These are phyloP conservation scores for Orchesellides sinensis DNA, from an alignment of 2,888 invertebrate genomes.

Conservation along the genomic window DNA sequence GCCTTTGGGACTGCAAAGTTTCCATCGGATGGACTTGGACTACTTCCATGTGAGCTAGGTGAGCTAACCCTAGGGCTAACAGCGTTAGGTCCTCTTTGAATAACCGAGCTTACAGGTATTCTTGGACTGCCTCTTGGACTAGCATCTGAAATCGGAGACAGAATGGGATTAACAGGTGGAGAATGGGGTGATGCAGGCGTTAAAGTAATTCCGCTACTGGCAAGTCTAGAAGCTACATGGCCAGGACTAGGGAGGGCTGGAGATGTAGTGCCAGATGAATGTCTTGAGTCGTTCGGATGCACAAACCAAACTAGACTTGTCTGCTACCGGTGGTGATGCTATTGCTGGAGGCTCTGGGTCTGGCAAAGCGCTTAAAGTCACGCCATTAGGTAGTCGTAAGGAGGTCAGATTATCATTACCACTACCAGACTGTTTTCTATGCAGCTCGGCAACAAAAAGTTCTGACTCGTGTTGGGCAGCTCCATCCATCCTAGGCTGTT, in stretches of 20 bases:
- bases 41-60: background rate
- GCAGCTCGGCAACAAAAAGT: too few species aligned
- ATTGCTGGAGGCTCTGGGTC: background rate
- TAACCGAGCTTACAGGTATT: slow-evolving; percentile 4
- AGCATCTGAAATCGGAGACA: slow-evolving; percentile 33
- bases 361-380: slow-evolving; percentile 8
- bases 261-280: slow-evolving; percentile 41
- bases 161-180: slow-evolving; percentile 33
- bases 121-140: slow-evolving; percentile 45
- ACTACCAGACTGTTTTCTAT: background rate
- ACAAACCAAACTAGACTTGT: too few species aligned
- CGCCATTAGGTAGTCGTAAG: slow-evolving; percentile 8
- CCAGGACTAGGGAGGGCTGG: slow-evolving; percentile 32
- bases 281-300: slow-evolving; percentile 36
- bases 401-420: background rate
- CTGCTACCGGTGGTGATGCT: slow-evolving; percentile 19
- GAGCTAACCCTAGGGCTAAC: slow-evolving; percentile 46
- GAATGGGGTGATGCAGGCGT: slow-evolving; percentile 66
- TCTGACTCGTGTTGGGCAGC: slow-evolving; percentile 11
- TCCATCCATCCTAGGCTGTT: slow-evolving; percentile 46
- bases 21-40: slow-evolving; percentile 18
- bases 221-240: slow-evolving; percentile 58
- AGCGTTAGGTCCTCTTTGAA: slow-evolving; percentile 31
- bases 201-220: slow-evolving; percentile 71
- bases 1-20: slow-evolving; percentile 70